Evolutionary conservation across 2,113 vertebrate genomes (phyloP).

Genomic region (Zosterops borbonicus): DNA sequence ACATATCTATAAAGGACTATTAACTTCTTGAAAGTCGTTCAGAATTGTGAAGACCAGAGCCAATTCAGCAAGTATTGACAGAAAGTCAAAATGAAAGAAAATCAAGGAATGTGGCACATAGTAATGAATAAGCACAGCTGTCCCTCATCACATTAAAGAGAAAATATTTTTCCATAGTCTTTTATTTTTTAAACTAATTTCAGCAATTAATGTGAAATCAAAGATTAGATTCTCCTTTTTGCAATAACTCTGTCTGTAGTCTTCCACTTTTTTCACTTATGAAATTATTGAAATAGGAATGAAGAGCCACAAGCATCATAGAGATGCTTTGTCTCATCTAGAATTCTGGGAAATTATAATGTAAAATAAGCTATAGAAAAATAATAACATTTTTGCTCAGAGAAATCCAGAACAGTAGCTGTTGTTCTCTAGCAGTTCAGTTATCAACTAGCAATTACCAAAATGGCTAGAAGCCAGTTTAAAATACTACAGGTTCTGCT

Average conservation of each 20-base stretch:
- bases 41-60: background rate
- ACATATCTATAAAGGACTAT: background rate
- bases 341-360: background rate
- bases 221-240: background rate
- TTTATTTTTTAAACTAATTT: background rate
- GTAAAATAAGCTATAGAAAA: background rate
- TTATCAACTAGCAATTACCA: background rate
- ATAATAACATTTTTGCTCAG: background rate
- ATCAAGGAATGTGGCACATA: background rate
- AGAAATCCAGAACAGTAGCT: background rate
- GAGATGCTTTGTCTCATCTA: background rate
- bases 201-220: background rate
- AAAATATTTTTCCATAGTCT: background rate
- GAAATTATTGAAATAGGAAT: background rate
- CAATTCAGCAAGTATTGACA: background rate
- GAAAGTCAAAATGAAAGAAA: background rate
- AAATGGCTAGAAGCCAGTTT: background rate
- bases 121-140: background rate
- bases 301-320: background rate
- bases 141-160: background rate
- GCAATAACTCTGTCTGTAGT: background rate
- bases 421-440: background rate
- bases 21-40: background rate
- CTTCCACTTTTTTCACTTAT: background rate
- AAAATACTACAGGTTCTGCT: background rate